A percentile compares a stretch with the other conserved stretches of the same genome.
These are phyloP conservation scores for Conger conger DNA, from an alignment of 2,113 vertebrate species.

Conservation along the genomic window DNA sequence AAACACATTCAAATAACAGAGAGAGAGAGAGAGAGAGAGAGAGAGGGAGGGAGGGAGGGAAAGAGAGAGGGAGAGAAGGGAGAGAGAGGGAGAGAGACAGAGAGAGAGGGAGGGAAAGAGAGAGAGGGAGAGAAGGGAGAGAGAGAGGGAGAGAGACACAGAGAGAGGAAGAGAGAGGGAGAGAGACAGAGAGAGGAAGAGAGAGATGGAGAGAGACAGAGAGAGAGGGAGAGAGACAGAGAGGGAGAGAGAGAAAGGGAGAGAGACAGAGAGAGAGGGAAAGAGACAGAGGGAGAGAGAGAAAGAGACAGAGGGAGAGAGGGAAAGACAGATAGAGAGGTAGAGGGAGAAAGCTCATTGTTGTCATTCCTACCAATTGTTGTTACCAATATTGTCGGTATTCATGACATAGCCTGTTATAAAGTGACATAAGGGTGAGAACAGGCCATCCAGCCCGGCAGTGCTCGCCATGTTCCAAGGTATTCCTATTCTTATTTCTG, in stretches of 20 bases:
- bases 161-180: slow-evolving; percentile 10
- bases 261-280: neutral
- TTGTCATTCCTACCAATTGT: too few species aligned
- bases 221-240: neutral
- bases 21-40: slow-evolving; percentile 36
- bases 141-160: neutral
- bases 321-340: slow-evolving; percentile 4
- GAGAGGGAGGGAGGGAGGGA: slow-evolving; percentile 9
- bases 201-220: neutral
- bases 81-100: slow-evolving; percentile 3
- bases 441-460: too few species aligned
- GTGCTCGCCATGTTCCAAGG: too few species aligned
- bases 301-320: neutral
- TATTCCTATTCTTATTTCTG: too few species aligned
- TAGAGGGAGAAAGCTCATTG: neutral
- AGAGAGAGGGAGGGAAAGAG: neutral
- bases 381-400: too few species aligned
- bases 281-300: slow-evolving; percentile 29
- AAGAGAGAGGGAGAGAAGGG: slow-evolving; percentile 21
- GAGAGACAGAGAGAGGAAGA: slow-evolving; percentile 10
- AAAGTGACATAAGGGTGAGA: too few species aligned
- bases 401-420: too few species aligned
- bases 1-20: slow-evolving; percentile 20
- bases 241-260: slow-evolving; percentile 1
- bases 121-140: slow-evolving; percentile 7